A percentile compares a stretch with the other conserved stretches of the same genome.
Evolutionary conservation across 2,113 vertebrate genomes (phyloP).

Genomic region (Petromus typicus): DNA sequence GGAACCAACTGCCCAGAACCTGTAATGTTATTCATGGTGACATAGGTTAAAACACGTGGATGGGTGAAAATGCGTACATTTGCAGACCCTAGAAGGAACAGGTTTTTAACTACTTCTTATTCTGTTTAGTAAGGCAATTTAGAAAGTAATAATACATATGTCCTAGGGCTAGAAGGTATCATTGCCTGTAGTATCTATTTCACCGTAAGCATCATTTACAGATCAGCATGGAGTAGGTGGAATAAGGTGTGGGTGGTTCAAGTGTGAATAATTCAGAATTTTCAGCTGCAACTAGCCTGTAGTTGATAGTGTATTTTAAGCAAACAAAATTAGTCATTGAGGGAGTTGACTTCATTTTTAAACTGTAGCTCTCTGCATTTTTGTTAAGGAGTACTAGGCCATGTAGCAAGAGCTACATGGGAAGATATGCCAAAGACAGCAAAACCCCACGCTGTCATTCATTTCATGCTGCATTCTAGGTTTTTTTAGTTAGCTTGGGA

Average conservation of each 20-base stretch:
- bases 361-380: background rate
- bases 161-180: background rate
- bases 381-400: conserved; percentile 28
- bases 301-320: conserved; percentile 56
- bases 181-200: conserved; percentile 21
- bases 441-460: background rate
- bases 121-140: conserved; percentile 49
- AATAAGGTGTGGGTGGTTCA: background rate
- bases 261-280: background rate
- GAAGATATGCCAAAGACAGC: background rate
- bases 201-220: conserved; percentile 30
- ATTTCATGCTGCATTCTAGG: background rate
- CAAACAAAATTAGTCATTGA: conserved; percentile 59
- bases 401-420: conserved; percentile 21
- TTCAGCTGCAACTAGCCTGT: conserved; percentile 25
- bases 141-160: background rate
- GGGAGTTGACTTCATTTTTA: conserved; percentile 27
- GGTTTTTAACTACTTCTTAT: conserved; percentile 24
- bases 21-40: background rate
- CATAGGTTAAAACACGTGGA: background rate
- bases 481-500: conserved; percentile 30
- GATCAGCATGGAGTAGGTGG: background rate
- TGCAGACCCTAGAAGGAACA: background rate
- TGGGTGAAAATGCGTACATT: background rate
- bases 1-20: background rate